Conservation (phyloP, 2,797 vertebrate species). For the Gymnocypris eckloni region DNA sequence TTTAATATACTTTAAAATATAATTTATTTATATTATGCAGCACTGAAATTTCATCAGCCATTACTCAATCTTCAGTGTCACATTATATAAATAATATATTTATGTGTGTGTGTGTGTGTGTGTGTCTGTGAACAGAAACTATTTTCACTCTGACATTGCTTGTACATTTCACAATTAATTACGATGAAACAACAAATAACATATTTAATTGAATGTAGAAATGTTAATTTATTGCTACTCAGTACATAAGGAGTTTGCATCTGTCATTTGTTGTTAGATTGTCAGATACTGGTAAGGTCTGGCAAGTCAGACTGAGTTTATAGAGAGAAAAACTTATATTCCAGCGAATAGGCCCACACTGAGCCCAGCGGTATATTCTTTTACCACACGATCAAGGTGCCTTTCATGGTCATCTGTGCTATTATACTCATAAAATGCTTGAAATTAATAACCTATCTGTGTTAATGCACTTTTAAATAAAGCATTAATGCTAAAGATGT, state of each 20-base stretch:
- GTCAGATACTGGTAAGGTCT: neutral
- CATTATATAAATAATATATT: too few species aligned
- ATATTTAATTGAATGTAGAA: neutral
- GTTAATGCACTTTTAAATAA: conserved; percentile 68
- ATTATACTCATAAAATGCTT: conserved; percentile 65
- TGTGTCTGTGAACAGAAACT: too few species aligned
- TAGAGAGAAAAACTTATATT: neutral
- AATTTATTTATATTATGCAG: too few species aligned
- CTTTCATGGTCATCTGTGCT: conserved; percentile 64
- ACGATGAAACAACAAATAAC: neutral
- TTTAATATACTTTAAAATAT: too few species aligned
- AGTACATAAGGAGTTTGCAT: neutral
- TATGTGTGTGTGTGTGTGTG: too few species aligned
- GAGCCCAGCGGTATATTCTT: conserved; percentile 41
- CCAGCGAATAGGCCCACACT: conserved; percentile 13
- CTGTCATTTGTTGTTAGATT: neutral
- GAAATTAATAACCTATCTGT: conserved; percentile 67
- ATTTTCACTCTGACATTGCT: too few species aligned
- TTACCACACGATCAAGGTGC: conserved; percentile 64
- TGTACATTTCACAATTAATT: too few species aligned
- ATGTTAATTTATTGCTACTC: neutral
- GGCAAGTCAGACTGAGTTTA: neutral
- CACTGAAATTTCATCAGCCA: too few species aligned
- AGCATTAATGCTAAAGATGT: conserved; percentile 65
- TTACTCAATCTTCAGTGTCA: too few species aligned